Evolutionary conservation across 2,113 vertebrate genomes (phyloP).

Genomic region (Struthidea cinerea): DNA sequence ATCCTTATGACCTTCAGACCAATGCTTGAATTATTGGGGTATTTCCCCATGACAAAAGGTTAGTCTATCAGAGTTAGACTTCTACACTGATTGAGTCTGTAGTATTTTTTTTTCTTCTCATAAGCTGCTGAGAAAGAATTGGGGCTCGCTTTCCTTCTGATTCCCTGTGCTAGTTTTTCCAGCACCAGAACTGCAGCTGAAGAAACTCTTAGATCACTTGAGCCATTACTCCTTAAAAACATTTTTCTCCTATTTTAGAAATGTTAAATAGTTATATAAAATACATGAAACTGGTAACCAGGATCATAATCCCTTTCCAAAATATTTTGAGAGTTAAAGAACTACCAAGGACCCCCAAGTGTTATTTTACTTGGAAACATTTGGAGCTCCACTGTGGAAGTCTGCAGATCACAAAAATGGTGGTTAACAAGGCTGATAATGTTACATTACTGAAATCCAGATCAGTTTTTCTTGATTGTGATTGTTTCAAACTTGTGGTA

Average conservation of each 20-base stretch:
- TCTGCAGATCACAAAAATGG: neutral
- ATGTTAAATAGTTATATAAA: neutral
- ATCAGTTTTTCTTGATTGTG: neutral
- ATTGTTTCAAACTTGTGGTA: neutral
- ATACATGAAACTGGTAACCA: neutral
- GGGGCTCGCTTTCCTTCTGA: neutral
- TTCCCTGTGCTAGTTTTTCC: neutral
- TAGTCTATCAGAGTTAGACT: neutral
- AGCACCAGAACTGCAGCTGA: neutral
- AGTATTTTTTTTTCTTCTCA: neutral
- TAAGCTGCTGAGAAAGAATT: neutral
- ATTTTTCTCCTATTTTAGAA: neutral
- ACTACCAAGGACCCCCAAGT: neutral
- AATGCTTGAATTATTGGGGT: neutral
- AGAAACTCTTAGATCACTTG: neutral
- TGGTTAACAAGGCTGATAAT: neutral
- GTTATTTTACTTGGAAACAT: neutral
- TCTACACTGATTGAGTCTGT: neutral
- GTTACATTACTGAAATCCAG: neutral
- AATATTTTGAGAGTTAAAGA: neutral
- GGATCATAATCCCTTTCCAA: neutral
- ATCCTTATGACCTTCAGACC: neutral
- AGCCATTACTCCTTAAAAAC: neutral
- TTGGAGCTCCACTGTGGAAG: neutral
- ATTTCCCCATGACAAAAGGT: neutral